Conservation (phyloP, 2,113 vertebrate genomes). For the Hippocampus mohnikei region DNA sequence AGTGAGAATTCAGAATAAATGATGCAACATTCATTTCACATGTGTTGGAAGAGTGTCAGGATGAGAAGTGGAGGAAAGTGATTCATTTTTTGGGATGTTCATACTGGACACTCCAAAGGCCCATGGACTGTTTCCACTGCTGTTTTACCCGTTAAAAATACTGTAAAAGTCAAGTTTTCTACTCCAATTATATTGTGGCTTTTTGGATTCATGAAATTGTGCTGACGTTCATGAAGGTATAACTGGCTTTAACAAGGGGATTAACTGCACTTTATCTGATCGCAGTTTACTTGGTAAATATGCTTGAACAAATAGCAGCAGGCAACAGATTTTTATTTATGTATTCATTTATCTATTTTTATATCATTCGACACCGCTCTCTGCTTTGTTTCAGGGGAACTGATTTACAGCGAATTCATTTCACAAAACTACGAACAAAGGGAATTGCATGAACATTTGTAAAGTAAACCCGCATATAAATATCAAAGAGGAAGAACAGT, state of each 20-base stretch:
- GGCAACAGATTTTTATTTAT: conserved; percentile 33
- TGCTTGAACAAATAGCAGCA: conserved; percentile 45
- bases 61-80: conserved; percentile 37
- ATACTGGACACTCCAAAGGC: conserved; percentile 34
- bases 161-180: conserved; percentile 65
- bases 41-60: conserved; percentile 54
- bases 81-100: conserved; percentile 49
- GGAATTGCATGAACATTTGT: background rate
- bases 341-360: background rate
- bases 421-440: background rate
- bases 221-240: conserved; percentile 61
- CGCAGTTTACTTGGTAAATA: conserved; percentile 65
- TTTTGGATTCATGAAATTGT: conserved; percentile 71
- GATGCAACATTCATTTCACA: conserved; percentile 73
- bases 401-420: conserved; percentile 26
- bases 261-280: conserved; percentile 49
- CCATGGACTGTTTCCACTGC: conserved; percentile 40
- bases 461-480: background rate
- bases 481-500: background rate
- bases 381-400: conserved; percentile 56
- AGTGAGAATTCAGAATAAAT: conserved; percentile 67
- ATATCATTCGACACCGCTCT: conserved; percentile 13
- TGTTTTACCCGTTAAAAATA: conserved; percentile 65
- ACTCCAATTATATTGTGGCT: conserved; percentile 61
- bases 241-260: conserved; percentile 55